A percentile compares a stretch with the other conserved stretches of the same genome.
Evolutionary conservation across 2,797 vertebrate species (phyloP).

Genomic region (Geotrypetes seraphini): DNA sequence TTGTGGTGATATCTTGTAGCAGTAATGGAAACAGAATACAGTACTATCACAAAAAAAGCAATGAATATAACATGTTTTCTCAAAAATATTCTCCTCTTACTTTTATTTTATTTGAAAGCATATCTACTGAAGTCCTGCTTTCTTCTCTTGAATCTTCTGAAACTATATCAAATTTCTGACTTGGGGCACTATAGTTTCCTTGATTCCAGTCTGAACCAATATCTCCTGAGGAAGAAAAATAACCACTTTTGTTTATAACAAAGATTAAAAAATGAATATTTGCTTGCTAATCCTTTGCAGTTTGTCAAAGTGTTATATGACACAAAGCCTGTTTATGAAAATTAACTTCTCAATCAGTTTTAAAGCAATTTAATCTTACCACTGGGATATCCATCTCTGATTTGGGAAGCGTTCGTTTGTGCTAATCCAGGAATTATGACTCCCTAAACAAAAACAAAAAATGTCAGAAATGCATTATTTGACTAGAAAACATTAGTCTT

Average conservation of each 20-base stretch:
- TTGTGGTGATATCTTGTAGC: too few relatives aligned
- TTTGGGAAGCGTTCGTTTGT: constrained; percentile 42
- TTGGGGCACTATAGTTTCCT: constrained; percentile 59
- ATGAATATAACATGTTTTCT: too few relatives aligned
- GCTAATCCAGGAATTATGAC: constrained; percentile 42
- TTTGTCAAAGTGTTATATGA: too few relatives aligned
- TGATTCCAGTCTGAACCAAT: constrained; percentile 88
- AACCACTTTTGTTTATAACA: constrained; percentile 17
- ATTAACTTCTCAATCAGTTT: not conserved
- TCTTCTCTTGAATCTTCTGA: constrained; percentile 71
- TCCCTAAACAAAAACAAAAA: constrained; percentile 42
- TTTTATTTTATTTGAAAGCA: constrained; percentile 83
- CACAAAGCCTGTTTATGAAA: too few relatives aligned
- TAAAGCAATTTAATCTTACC: constrained; percentile 54
- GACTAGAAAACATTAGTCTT: too few relatives aligned
- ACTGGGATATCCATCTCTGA: constrained; percentile 76
- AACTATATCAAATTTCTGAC: constrained; percentile 61
- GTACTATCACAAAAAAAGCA: too few relatives aligned
- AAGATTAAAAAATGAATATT: constrained; percentile 11
- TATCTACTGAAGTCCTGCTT: constrained; percentile 53
- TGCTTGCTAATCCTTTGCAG: too few relatives aligned
- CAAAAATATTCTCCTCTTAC: constrained; percentile 56
- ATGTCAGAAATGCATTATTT: not conserved
- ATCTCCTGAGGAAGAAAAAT: constrained; percentile 54
- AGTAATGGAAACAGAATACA: too few relatives aligned